A percentile compares a stretch with the other conserved stretches of the same genome.
These are phyloP conservation scores for Craterocephalus amniculus DNA, from an alignment of 2,797 vertebrate species.

Conservation along the genomic window DNA sequence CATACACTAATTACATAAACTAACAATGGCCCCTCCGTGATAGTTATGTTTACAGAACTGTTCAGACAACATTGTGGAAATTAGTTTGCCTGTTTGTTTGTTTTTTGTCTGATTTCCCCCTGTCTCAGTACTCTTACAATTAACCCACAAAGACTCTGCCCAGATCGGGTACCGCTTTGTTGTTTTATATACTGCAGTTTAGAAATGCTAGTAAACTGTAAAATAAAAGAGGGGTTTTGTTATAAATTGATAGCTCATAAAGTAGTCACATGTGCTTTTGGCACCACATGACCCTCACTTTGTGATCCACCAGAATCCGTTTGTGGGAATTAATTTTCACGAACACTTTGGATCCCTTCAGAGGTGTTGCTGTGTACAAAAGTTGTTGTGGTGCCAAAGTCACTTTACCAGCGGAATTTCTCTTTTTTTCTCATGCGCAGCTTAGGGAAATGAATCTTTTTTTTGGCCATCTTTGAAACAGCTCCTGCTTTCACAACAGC, in stretches of 20 bases:
- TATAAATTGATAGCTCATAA: constrained; percentile 1
- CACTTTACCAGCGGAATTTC: constrained; percentile 26
- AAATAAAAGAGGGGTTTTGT: neutral
- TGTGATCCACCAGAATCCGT: neutral
- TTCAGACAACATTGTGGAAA: constrained; percentile 33
- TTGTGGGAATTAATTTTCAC: constrained; percentile 3
- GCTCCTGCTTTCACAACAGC: constrained; percentile 72
- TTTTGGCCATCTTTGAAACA: constrained; percentile 55
- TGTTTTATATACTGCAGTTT: constrained; percentile 4
- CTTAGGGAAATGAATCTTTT: constrained; percentile 32
- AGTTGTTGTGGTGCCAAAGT: constrained; percentile 5
- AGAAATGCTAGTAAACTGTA: neutral
- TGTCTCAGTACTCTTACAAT: constrained; percentile 11
- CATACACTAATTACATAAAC: constrained; percentile 37
- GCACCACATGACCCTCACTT: neutral
- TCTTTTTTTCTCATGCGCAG: constrained; percentile 25
- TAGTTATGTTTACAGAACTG: constrained; percentile 36
- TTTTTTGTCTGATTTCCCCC: constrained; percentile 11
- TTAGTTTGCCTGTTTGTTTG: constrained; percentile 31
- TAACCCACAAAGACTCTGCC: constrained; percentile 7
- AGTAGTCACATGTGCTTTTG: constrained; percentile 4
- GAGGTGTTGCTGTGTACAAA: neutral
- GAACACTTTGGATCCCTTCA: constrained; percentile 5
- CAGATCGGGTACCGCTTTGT: neutral
- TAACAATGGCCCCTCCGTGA: constrained; percentile 19